phyloP scores from a whole-genome alignment of 2,797 vertebrate species.

The Spea hammondii region DNA sequence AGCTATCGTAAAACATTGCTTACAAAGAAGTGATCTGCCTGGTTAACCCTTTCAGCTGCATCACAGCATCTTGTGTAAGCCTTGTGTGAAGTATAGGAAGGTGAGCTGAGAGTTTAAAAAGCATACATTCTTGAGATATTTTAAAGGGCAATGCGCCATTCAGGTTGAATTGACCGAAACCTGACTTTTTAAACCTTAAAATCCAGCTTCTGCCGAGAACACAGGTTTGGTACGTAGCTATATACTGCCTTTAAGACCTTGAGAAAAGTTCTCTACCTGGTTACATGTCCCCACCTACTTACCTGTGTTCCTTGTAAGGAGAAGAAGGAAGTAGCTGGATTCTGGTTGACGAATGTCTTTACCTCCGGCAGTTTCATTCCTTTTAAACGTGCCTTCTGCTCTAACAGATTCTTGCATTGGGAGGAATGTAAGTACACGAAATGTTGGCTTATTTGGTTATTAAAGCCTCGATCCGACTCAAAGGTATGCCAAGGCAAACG shows the following conservation, averaged over 20 bases:
- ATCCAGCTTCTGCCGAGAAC: conserved; percentile 27
- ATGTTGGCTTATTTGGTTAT: neutral
- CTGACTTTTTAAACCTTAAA: conserved; percentile 16
- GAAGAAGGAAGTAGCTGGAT: conserved; percentile 83
- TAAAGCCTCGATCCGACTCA: neutral
- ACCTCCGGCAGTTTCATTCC: conserved; percentile 15
- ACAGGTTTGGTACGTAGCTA: conserved; percentile 2
- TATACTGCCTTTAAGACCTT: conserved; percentile 59
- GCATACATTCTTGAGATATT: conserved; percentile 14
- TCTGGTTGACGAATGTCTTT: conserved; percentile 56
- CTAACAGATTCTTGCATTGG: neutral
- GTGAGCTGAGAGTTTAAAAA: neutral
- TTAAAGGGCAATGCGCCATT: conserved; percentile 7
- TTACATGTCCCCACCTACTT: conserved; percentile 68
- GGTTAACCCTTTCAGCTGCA: conserved; percentile 7
- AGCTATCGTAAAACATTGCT: conserved; percentile 6
- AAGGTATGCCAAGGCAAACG: neutral
- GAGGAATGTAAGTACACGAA: neutral
- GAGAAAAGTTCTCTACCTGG: conserved; percentile 63
- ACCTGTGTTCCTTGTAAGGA: conserved; percentile 83
- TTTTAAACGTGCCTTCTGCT: neutral
- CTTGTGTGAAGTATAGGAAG: neutral
- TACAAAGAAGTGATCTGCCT: neutral
- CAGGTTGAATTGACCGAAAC: conserved; percentile 6
- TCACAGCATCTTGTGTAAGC: neutral